Conservation (phyloP, 2,797 vertebrate genomes). For the Dendrocincla fuliginosa region DNA sequence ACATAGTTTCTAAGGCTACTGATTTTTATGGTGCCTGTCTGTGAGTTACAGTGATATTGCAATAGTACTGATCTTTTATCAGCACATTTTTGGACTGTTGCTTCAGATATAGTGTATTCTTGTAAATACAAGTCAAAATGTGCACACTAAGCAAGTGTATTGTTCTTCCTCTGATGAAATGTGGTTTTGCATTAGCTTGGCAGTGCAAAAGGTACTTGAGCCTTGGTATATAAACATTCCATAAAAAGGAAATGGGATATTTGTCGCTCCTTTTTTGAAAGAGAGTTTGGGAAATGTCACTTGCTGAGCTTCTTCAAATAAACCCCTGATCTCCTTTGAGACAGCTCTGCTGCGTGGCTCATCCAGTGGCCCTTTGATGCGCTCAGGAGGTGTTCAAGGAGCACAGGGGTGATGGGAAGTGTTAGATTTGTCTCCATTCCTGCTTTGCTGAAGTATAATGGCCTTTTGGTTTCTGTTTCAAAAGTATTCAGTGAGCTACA, state of each 20-base stretch:
- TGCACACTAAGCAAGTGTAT: background rate
- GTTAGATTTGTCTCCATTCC: background rate
- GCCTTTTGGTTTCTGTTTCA: background rate
- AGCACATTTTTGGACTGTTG: background rate
- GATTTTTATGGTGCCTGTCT: background rate
- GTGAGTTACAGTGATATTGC: background rate
- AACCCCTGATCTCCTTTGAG: background rate
- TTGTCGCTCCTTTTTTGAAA: conserved; percentile 4
- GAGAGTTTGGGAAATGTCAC: background rate
- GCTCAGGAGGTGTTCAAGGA: background rate
- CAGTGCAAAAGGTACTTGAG: background rate
- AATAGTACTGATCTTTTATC: background rate
- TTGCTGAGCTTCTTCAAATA: background rate
- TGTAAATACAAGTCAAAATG: background rate
- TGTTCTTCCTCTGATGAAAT: background rate
- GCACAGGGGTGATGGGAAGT: background rate
- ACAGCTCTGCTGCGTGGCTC: background rate
- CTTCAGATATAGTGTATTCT: background rate
- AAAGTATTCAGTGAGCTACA: background rate
- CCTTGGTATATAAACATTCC: conserved; percentile 6
- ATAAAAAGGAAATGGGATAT: background rate
- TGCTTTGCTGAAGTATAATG: background rate
- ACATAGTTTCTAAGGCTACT: background rate
- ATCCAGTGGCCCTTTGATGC: background rate
- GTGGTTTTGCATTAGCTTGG: background rate